Conservation (phyloP, 2,888 invertebrate genomes). For the Amphipyra tragopoginis region DNA sequence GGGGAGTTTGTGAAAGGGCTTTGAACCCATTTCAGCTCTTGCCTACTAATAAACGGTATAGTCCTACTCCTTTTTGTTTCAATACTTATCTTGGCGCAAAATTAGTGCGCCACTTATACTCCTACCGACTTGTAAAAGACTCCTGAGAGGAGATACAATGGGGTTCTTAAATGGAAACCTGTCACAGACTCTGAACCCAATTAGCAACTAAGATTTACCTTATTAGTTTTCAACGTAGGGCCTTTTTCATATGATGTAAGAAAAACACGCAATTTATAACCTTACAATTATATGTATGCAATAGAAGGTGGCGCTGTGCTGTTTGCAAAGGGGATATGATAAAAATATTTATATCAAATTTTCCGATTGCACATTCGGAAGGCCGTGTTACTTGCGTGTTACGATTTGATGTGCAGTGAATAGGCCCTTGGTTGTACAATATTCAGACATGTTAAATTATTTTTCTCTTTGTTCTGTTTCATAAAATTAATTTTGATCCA, state of each 20-base stretch:
- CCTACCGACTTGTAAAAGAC: conserved; percentile 18
- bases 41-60: conserved; percentile 38
- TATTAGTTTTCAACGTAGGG: no score
- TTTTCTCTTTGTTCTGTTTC: background rate
- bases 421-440: no score
- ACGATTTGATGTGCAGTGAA: no score
- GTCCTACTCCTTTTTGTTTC: conserved; percentile 39
- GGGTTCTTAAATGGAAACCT: conserved; percentile 3
- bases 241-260: no score
- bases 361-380: no score
- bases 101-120: conserved; percentile 29
- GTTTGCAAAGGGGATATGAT: no score
- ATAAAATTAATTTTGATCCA: background rate
- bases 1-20: conserved; percentile 48
- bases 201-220: background rate
- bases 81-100: conserved; percentile 30
- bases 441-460: no score
- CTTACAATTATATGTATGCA: no score
- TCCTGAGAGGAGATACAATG: conserved; percentile 32
- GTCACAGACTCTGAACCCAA: background rate
- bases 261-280: no score
- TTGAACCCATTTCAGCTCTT: conserved; percentile 47
- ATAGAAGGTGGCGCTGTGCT: no score
- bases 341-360: no score
- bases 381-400: no score